These are phyloP conservation scores for Tenthredo mesomela DNA, from an alignment of 2,888 invertebrate species.

Conservation along the genomic window DNA sequence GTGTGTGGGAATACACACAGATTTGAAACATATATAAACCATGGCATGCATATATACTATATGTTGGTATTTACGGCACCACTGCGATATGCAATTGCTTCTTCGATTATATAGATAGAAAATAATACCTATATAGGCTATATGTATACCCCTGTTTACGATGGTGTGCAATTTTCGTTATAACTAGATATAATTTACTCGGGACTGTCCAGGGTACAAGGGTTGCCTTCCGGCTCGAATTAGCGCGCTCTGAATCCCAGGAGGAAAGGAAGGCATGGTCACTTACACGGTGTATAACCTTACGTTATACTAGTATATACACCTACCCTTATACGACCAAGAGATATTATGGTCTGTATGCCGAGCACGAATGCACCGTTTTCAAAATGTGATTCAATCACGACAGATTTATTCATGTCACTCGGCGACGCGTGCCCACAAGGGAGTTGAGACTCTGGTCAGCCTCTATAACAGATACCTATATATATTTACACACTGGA, in stretches of 20 bases:
- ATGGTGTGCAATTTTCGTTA: slow-evolving; percentile 17
- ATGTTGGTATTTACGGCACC: neutral
- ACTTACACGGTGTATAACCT: slow-evolving; percentile 32
- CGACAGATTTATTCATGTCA: slow-evolving; percentile 51
- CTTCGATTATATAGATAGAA: neutral
- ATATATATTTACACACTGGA: neutral
- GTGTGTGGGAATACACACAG: neutral
- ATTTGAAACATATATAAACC: neutral
- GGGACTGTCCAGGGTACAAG: slow-evolving; percentile 1
- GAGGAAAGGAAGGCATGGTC: slow-evolving; percentile 26
- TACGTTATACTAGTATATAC: neutral
- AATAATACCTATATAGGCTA: neutral
- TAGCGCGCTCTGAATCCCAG: slow-evolving; percentile 30
- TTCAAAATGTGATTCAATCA: slow-evolving; percentile 51
- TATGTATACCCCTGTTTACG: neutral
- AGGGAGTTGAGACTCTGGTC: slow-evolving; percentile 32
- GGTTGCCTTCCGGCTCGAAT: slow-evolving; percentile 35
- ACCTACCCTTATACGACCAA: neutral
- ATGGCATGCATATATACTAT: neutral
- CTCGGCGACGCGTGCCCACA: slow-evolving; percentile 41
- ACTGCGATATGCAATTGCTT: neutral
- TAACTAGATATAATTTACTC: slow-evolving; percentile 9
- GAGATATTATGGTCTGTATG: neutral
- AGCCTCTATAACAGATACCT: slow-evolving; percentile 10
- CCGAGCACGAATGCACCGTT: slow-evolving; percentile 46